These are phyloP conservation scores for Malacoraja senta DNA, from an alignment of 2,797 vertebrate genomes.

Conservation along the genomic window DNA sequence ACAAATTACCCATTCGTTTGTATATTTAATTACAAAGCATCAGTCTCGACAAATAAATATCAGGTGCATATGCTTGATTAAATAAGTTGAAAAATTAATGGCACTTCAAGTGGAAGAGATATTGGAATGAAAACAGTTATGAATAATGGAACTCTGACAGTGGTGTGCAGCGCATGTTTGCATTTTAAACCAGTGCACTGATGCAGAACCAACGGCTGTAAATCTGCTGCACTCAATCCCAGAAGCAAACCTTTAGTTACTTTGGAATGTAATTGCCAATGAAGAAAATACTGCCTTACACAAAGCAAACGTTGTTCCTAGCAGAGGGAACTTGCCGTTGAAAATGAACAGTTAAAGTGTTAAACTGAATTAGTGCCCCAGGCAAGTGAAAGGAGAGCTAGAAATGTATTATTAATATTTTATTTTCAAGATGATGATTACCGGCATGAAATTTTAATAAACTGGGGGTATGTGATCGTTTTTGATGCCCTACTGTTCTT, in stretches of 20 bases:
- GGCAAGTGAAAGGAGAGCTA: background rate
- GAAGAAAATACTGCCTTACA: background rate
- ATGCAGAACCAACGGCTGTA: background rate
- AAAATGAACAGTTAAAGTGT: background rate
- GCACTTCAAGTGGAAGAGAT: background rate
- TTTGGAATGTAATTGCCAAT: background rate
- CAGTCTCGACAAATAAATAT: background rate
- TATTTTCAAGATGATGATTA: background rate
- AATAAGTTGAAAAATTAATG: background rate
- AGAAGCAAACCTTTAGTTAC: background rate
- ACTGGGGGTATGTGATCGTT: too few species aligned
- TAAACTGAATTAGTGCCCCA: background rate
- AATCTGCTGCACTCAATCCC: background rate
- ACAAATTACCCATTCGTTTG: background rate
- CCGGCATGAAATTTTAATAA: background rate
- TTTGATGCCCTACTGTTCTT: background rate
- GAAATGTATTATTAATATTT: background rate
- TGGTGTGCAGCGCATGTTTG: background rate
- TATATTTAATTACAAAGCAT: slow-evolving; percentile 4
- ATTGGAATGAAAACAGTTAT: background rate
- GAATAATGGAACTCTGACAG: background rate
- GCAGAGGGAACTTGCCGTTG: background rate
- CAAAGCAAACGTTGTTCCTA: too few species aligned
- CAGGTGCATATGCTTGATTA: background rate
- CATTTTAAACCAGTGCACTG: background rate